Conservation (phyloP, 2,113 vertebrate species). For the Pangasianodon gigas region DNA sequence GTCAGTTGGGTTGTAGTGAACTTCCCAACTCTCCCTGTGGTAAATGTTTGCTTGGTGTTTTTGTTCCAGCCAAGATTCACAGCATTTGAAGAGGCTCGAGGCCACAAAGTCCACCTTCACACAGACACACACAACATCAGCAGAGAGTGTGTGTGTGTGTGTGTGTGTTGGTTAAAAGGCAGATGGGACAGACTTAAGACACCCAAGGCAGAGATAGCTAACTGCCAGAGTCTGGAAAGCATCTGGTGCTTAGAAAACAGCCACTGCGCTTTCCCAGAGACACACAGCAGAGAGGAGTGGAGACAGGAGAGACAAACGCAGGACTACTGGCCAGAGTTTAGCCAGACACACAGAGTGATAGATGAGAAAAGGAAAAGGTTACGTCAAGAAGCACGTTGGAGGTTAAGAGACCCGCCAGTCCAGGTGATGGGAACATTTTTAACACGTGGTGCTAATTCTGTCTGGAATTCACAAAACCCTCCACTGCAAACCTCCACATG, state of each 20-base stretch:
- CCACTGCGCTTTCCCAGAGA: constrained; percentile 38
- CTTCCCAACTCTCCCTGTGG: background rate
- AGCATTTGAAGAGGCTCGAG: constrained; percentile 11
- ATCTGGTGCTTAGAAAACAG: constrained; percentile 43
- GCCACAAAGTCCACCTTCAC: background rate
- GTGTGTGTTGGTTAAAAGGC: constrained; percentile 29
- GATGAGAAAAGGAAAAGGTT: constrained; percentile 2
- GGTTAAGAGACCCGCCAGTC: constrained; percentile 14
- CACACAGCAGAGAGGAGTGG: constrained; percentile 8
- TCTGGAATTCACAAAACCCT: constrained; percentile 45
- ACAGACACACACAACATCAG: background rate
- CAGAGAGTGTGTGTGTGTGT: background rate
- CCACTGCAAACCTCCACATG: background rate
- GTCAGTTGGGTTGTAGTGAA: background rate
- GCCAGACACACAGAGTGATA: background rate
- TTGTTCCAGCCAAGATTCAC: background rate
- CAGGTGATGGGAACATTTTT: constrained; percentile 11
- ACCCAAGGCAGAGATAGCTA: constrained; percentile 37
- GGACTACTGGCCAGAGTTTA: background rate
- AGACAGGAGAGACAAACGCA: constrained; percentile 20
- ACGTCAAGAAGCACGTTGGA: background rate
- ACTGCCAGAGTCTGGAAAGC: constrained; percentile 51
- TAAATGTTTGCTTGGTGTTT: background rate
- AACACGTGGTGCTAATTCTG: constrained; percentile 23
- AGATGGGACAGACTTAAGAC: constrained; percentile 44